phyloP scores from a whole-genome alignment of 2,797 vertebrate genomes.

The Peromyscus attwateri region DNA sequence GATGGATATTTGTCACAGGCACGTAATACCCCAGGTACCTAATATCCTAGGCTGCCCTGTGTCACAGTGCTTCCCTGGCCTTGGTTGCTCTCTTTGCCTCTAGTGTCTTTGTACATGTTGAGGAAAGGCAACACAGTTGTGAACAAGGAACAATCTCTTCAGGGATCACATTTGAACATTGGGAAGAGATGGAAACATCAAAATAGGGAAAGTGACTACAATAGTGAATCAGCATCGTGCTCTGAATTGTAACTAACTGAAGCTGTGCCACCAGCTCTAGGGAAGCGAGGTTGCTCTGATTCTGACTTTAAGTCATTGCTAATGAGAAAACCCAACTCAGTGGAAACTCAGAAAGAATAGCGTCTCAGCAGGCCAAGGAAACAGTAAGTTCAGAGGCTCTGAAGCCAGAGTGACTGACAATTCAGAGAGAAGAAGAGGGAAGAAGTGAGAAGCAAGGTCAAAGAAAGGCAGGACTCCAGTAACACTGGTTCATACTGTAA shows the following conservation, averaged over 20 bases:
- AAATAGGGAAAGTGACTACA: background rate
- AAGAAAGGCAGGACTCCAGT: background rate
- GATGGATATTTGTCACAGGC: background rate
- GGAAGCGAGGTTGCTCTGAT: background rate
- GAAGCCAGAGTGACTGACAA: background rate
- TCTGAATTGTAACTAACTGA: background rate
- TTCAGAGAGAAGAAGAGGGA: background rate
- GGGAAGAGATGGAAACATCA: background rate
- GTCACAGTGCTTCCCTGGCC: no score
- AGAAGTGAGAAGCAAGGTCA: background rate
- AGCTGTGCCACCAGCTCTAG: background rate
- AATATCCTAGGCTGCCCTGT: background rate
- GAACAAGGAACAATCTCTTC: background rate
- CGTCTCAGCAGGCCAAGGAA: background rate
- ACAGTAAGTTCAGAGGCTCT: background rate
- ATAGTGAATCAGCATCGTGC: background rate
- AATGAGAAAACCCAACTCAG: background rate
- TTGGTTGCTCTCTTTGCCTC: no score
- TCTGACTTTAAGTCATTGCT: background rate
- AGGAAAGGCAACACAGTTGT: background rate
- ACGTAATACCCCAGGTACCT: background rate
- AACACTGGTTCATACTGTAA: background rate
- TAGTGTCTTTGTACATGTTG: background rate
- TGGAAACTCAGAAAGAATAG: background rate
- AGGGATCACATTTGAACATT: background rate